These are phyloP conservation scores for Furnarius figulus DNA, from an alignment of 2,113 vertebrate species.

Conservation along the genomic window DNA sequence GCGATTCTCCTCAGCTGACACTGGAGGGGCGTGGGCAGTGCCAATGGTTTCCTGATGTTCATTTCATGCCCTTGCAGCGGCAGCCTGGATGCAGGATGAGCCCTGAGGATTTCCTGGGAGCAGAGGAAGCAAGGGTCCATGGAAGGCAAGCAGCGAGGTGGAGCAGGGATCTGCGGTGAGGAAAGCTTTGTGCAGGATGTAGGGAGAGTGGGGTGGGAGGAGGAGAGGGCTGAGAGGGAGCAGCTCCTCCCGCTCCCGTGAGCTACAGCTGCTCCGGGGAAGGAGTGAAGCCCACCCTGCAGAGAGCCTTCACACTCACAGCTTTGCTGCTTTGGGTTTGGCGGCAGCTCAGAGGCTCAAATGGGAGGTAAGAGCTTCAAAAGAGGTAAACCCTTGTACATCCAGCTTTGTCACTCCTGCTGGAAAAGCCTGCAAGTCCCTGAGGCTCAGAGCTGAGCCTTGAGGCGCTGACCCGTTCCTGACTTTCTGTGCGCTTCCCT, in stretches of 20 bases:
- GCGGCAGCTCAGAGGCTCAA: background rate
- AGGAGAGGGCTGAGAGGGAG: too few species aligned
- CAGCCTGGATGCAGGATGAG: background rate
- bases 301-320: rapidly evolving
- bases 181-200: background rate
- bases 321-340: background rate
- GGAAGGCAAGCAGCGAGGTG: background rate
- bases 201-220: background rate
- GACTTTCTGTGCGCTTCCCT: background rate
- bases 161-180: background rate
- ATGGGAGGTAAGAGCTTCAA: background rate
- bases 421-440: background rate
- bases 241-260: background rate
- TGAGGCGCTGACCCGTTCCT: background rate
- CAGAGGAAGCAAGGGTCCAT: rapidly evolving
- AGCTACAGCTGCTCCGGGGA: background rate
- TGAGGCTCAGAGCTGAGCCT: background rate
- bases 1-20: background rate
- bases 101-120: rapidly evolving
- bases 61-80: rapidly evolving
- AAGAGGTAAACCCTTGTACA: background rate
- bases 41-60: background rate
- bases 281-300: background rate
- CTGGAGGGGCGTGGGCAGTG: background rate
- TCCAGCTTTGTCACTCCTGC: background rate